Evolutionary conservation across 2,888 invertebrate genomes (phyloP).

Genomic region (Troilus luridus): DNA sequence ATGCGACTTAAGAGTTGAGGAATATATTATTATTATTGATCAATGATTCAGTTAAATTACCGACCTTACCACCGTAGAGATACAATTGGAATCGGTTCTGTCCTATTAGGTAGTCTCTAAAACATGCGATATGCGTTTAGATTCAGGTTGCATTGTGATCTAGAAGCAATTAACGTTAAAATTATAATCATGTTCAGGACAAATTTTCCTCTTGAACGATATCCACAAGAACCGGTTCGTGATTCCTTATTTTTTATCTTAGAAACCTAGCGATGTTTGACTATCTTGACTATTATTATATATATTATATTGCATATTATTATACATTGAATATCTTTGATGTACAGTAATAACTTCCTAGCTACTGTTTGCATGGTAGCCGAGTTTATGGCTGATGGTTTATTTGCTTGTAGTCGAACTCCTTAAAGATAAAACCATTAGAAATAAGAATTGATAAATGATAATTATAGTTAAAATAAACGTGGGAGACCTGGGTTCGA

Average conservation of each 20-base stretch:
- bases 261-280: background rate
- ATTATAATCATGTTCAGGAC: background rate
- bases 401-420: background rate
- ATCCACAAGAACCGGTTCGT: background rate
- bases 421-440: background rate
- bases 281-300: no score
- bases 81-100: background rate
- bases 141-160: background rate
- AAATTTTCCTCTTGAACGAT: background rate
- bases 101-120: background rate
- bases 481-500: no score
- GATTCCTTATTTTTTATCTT: background rate
- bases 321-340: background rate
- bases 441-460: background rate
- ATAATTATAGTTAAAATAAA: background rate
- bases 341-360: background rate
- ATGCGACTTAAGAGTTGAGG: background rate
- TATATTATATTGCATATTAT: no score
- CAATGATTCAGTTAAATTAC: background rate
- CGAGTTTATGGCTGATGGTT: background rate
- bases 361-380: background rate
- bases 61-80: background rate
- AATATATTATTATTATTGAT: background rate
- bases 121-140: background rate
- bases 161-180: background rate